A percentile compares a stretch with the other conserved stretches of the same genome.
These are phyloP conservation scores for Gallirallus australis DNA, from an alignment of 2,797 vertebrate species.

Conservation along the genomic window DNA sequence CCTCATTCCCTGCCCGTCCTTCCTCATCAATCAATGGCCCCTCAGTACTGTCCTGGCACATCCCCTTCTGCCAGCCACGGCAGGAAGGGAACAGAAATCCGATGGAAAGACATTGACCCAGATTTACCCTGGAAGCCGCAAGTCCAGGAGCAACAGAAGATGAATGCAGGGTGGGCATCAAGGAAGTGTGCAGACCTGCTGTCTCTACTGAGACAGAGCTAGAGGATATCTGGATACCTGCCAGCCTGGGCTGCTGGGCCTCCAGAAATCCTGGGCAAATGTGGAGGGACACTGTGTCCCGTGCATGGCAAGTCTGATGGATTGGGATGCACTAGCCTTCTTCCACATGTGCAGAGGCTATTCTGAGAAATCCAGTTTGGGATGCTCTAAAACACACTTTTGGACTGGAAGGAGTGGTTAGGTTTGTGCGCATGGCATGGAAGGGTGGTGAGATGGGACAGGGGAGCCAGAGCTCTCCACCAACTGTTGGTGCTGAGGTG, in stretches of 20 bases:
- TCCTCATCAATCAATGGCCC: not conserved
- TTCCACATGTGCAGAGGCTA: not conserved
- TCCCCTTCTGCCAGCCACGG: not conserved
- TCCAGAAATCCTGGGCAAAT: not conserved
- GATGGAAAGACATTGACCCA: constrained; percentile 38
- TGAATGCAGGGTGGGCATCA: rapidly evolving
- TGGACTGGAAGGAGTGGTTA: not conserved
- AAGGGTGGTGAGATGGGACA: not conserved
- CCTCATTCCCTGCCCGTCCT: not conserved
- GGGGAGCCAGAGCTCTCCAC: not conserved
- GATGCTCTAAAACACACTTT: not conserved
- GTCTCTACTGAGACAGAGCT: not conserved
- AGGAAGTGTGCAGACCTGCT: not conserved
- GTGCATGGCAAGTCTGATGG: rapidly evolving
- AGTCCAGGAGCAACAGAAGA: constrained; percentile 6
- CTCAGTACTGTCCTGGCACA: not conserved
- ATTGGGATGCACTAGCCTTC: not conserved
- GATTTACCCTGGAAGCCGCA: constrained; percentile 14
- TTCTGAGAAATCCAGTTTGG: not conserved
- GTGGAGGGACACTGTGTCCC: not conserved
- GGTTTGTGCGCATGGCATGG: not conserved
- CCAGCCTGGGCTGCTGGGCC: not conserved
- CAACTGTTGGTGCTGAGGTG: not conserved
- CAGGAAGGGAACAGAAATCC: constrained; percentile 27
- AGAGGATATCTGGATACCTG: not conserved